Evolutionary conservation across 1,140 invertebrate species (phyloP).

Genomic region (Drosophila ambigua): DNA sequence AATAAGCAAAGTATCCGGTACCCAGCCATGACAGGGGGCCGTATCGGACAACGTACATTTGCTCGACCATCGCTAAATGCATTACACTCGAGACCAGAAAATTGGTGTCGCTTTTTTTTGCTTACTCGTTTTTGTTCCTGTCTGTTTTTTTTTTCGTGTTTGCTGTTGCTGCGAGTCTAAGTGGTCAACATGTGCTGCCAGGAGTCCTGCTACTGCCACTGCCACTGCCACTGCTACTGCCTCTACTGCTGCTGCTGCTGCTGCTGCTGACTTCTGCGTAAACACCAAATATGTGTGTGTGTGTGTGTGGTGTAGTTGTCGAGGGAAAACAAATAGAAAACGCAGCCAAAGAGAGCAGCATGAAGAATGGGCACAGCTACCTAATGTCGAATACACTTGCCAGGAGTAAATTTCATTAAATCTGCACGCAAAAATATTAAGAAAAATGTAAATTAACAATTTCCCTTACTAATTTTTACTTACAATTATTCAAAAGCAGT

Average conservation of each 20-base stretch:
- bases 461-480: too few species aligned
- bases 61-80: conserved; percentile 59
- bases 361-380: neutral
- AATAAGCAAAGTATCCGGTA: conserved; percentile 49
- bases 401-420: too few species aligned
- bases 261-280: conserved; percentile 39
- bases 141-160: neutral
- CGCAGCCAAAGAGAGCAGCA: conserved; percentile 33
- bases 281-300: conserved; percentile 1
- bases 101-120: conserved; percentile 13
- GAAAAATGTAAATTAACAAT: too few species aligned
- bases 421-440: too few species aligned
- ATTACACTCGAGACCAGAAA: conserved; percentile 50
- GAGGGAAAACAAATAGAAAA: conserved; percentile 55
- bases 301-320: conserved; percentile 43
- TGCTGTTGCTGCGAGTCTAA: conserved; percentile 4
- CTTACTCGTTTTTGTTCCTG: neutral
- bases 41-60: conserved; percentile 32
- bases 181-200: conserved; percentile 46
- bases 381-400: neutral
- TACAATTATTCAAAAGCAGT: too few species aligned
- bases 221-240: neutral
- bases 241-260: neutral
- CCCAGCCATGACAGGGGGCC: conserved; percentile 24
- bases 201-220: conserved; percentile 29